Evolutionary conservation across 2,113 vertebrate species (phyloP).

Genomic region (Ranitomeya imitator): DNA sequence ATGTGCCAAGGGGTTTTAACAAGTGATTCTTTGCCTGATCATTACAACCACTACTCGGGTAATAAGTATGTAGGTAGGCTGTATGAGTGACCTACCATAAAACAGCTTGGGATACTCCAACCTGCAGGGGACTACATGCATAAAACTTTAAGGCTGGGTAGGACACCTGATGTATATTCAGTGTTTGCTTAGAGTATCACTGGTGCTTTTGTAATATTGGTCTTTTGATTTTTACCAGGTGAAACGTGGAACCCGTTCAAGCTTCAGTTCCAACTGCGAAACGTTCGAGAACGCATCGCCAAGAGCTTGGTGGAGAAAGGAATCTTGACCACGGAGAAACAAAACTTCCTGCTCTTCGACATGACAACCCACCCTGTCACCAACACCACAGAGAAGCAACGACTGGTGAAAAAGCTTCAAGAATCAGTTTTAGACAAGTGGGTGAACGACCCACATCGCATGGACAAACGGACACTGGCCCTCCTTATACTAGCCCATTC

Average conservation of each 20-base stretch:
- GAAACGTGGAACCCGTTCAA: slow-evolving; percentile 89
- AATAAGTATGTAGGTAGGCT: too few relatives aligned
- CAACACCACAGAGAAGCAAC: slow-evolving; percentile 77
- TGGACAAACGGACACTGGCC: slow-evolving; percentile 75
- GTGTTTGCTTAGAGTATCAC: too few relatives aligned
- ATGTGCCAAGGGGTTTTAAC: too few relatives aligned
- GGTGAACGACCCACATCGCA: slow-evolving; percentile 76
- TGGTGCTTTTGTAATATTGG: neutral
- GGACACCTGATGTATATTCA: too few relatives aligned
- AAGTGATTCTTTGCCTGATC: too few relatives aligned
- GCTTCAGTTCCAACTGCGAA: slow-evolving; percentile 82
- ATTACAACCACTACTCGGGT: too few relatives aligned
- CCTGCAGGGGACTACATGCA: too few relatives aligned
- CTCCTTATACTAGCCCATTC: slow-evolving; percentile 80
- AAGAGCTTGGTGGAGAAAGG: slow-evolving; percentile 86
- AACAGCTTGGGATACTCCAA: too few relatives aligned
- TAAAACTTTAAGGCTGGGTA: too few relatives aligned
- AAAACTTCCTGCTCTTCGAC: slow-evolving; percentile 87
- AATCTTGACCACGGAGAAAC: slow-evolving; percentile 82
- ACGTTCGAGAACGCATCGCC: slow-evolving; percentile 81
- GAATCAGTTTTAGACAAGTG: slow-evolving; percentile 80
- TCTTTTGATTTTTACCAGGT: slow-evolving; percentile 63
- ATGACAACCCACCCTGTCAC: slow-evolving; percentile 85
- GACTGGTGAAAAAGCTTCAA: slow-evolving; percentile 76
- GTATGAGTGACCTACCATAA: too few relatives aligned